These are phyloP conservation scores for Platypus cylindrus DNA, from an alignment of 2,888 invertebrate species.

Conservation along the genomic window DNA sequence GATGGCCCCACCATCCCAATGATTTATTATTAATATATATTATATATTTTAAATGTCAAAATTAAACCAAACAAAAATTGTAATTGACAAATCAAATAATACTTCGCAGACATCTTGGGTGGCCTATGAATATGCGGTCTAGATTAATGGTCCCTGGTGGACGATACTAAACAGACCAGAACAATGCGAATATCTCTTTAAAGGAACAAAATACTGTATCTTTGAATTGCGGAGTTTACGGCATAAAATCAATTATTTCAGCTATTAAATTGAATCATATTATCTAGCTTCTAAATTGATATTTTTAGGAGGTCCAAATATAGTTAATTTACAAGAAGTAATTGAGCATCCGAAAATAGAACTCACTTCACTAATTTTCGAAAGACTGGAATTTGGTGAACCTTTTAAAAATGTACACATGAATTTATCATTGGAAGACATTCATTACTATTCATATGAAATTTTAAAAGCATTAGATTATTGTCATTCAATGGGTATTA, in stretches of 20 bases:
- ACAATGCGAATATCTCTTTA: neutral
- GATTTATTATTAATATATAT: constrained; percentile 1
- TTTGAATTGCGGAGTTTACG: neutral
- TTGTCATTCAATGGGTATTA: constrained; percentile 34
- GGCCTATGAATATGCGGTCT: too few species aligned
- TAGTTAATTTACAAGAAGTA: constrained; percentile 28
- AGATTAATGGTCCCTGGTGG: too few species aligned
- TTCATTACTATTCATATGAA: constrained; percentile 35
- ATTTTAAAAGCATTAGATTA: constrained; percentile 34
- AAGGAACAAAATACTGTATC: neutral
- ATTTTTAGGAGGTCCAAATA: constrained; percentile 23
- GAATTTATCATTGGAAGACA: constrained; percentile 30
- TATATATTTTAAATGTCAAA: too few species aligned
- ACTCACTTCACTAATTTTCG: constrained; percentile 31
- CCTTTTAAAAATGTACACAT: constrained; percentile 34
- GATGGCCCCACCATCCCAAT: too few species aligned
- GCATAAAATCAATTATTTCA: neutral
- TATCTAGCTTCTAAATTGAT: constrained; percentile 1
- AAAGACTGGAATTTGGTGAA: constrained; percentile 28
- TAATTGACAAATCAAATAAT: too few species aligned
- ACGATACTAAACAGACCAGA: too few species aligned
- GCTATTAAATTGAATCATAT: too few species aligned
- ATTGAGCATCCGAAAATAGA: constrained; percentile 22
- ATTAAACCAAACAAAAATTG: too few species aligned
- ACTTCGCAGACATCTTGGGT: too few species aligned